Percentiles rank a stretch among this genome's conserved stretches.
phyloP scores from a whole-genome alignment of 2,888 invertebrate species.

The Sisyra terminalis region DNA sequence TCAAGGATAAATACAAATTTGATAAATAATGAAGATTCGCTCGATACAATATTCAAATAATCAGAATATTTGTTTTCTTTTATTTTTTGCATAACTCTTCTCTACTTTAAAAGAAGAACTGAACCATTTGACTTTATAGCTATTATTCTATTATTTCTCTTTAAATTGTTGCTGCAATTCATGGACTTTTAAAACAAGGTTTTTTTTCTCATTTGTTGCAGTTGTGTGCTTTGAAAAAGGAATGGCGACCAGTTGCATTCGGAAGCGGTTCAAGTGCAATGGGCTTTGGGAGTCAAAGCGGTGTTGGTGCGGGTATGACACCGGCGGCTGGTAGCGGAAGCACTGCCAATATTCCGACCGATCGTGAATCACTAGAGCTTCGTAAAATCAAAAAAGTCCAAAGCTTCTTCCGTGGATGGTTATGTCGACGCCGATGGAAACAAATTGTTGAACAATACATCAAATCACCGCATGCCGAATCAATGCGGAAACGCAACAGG shows the following conservation, averaged over 20 bases:
- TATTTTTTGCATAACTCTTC: no score
- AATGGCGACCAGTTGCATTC: constrained; percentile 40
- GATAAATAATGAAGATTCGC: no score
- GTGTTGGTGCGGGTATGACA: constrained; percentile 6
- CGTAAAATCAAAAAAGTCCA: constrained; percentile 78
- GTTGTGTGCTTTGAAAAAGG: constrained; percentile 68
- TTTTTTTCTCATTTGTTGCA: constrained; percentile 28
- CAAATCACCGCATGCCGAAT: constrained; percentile 85
- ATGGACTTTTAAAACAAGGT: constrained; percentile 6
- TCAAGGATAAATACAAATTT: no score
- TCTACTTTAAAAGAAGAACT: no score
- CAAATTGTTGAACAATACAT: constrained; percentile 91
- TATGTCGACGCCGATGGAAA: constrained; percentile 83
- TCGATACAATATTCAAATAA: no score
- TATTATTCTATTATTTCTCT: no score
- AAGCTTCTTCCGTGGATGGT: constrained; percentile 87
- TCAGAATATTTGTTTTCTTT: no score
- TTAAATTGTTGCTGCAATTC: not conserved
- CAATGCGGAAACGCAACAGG: constrained; percentile 84
- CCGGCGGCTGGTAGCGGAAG: constrained; percentile 14
- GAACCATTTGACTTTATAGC: no score
- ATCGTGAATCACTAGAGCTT: constrained; percentile 54
- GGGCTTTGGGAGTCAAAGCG: constrained; percentile 8
- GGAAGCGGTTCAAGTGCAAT: constrained; percentile 8
- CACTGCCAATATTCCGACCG: constrained; percentile 17